Evolutionary conservation across 2,888 invertebrate genomes (phyloP), one percentile per base, ranked within the genome.

Genomic region (Nemurella pictetii): DNA sequence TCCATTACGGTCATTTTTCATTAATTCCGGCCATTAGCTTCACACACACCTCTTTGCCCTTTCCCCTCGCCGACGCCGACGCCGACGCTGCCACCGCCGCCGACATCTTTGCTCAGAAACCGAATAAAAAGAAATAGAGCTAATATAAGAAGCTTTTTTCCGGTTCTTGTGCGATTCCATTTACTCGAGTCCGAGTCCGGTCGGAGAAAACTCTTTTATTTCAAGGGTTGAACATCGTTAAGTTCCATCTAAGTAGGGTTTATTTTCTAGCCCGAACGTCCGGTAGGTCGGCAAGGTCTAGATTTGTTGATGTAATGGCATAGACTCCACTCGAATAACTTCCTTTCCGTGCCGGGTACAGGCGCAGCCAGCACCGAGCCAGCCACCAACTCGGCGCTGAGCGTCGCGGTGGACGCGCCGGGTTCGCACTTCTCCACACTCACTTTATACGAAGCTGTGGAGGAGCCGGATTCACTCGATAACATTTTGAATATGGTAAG

Each of bases 201-300:
- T 30, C 32, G 35, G 80, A 55, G 80, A 86, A 55, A 86, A 84
- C 85, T 86, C 86, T 86, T 86, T 86, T 86, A 86, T 86, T 86
- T 86, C 85, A 72, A 85, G 84, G 73, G 36, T 82, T 77, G 84
- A 86, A 86, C 86, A 84, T 86, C 86, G 86, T 86, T 86, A 86
- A 85, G 85, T 86, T 86, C 86, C 86, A 86, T 86, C 86, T 86
- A 86, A 86, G 86, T 86, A 86, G 86, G 86, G 86, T 86, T 86
- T 86, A 86, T 86, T 86, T 86, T 83, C 85, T 85, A 82, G 85
- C 86, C 86, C 82, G 84, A 84, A 83, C 84, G 85, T 85, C 85
- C 85, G 85, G 83, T 73, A 55, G 55, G 55, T 72, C 80, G 84
- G 85, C 80, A 85, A 80, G 84, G 83, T 85, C 85, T 85, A 85